Percentiles rank a stretch among this genome's conserved stretches.
Evolutionary conservation across 1,140 invertebrate species (phyloP).

Genomic region (Drosophila persimilis): DNA sequence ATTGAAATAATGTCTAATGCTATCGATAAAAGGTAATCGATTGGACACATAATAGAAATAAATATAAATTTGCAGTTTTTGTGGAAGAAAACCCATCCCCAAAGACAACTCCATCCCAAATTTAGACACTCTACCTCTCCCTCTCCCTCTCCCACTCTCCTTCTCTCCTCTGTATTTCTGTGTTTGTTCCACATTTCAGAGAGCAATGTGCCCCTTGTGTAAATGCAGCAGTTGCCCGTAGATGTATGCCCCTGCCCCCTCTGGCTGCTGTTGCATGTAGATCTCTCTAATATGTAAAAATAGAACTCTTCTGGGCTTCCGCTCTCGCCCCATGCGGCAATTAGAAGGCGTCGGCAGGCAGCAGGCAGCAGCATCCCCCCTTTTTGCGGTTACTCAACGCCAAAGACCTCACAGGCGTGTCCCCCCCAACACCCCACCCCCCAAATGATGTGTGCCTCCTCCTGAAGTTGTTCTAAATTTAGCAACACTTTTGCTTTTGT

Average conservation of each 20-base stretch:
- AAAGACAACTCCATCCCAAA: neutral
- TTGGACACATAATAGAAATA: neutral
- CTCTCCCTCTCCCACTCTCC: no score
- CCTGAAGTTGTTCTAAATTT: conserved; percentile 65
- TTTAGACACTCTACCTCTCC: no score
- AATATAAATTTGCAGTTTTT: neutral
- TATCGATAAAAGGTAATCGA: no score
- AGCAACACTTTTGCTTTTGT: conserved; percentile 74
- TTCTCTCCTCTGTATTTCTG: no score
- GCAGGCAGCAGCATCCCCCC: neutral
- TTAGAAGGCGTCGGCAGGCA: conserved; percentile 59
- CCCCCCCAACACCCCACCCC: neutral
- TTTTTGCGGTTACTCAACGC: conserved; percentile 72
- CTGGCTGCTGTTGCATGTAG: conserved; percentile 1
- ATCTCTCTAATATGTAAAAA: conserved; percentile 51
- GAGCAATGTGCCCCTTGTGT: no score
- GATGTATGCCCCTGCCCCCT: conserved; percentile 19
- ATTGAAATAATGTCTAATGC: no score
- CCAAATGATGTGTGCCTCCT: conserved; percentile 1
- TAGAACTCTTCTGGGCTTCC: conserved; percentile 54
- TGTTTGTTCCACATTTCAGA: no score
- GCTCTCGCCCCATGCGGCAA: conserved; percentile 45
- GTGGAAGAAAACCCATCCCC: neutral
- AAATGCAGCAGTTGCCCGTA: no score
- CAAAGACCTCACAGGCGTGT: conserved; percentile 44